phyloP scores from a whole-genome alignment of 2,113 vertebrate species.

The Athene cunicularia region DNA sequence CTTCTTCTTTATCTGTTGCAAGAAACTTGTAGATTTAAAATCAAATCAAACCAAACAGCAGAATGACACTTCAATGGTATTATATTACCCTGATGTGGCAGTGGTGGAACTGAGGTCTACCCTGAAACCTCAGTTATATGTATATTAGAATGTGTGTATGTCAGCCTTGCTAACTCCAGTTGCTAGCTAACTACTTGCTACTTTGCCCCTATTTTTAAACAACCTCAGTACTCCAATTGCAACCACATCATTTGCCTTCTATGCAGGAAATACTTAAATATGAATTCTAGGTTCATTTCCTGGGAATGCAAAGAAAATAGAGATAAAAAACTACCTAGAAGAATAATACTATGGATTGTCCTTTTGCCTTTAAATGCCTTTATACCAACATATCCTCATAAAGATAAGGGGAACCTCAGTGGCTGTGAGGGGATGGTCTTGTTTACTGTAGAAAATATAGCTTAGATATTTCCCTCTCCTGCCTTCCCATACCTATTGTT shows the following conservation, averaged over 20 bases:
- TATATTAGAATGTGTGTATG: background rate
- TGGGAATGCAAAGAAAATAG: background rate
- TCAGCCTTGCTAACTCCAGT: background rate
- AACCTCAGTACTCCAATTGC: background rate
- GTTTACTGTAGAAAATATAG: background rate
- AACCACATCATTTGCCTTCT: background rate
- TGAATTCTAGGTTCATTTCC: background rate
- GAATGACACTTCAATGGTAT: background rate
- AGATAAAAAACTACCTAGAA: background rate
- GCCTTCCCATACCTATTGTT: background rate
- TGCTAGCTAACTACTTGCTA: too few species aligned
- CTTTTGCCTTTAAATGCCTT: background rate
- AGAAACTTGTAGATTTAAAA: background rate
- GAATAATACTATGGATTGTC: background rate
- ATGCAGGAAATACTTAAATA: background rate
- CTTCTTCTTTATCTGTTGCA: background rate
- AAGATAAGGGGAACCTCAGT: background rate
- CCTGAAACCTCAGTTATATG: background rate
- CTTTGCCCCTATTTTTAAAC: background rate
- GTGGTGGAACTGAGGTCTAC: background rate
- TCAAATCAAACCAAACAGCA: fast-evolving
- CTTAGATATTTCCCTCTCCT: background rate
- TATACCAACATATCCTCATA: background rate
- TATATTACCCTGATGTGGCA: background rate
- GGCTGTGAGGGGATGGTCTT: background rate